These are phyloP conservation scores for Engystomops pustulosus DNA, from an alignment of 2,113 vertebrate species.

Conservation along the genomic window DNA sequence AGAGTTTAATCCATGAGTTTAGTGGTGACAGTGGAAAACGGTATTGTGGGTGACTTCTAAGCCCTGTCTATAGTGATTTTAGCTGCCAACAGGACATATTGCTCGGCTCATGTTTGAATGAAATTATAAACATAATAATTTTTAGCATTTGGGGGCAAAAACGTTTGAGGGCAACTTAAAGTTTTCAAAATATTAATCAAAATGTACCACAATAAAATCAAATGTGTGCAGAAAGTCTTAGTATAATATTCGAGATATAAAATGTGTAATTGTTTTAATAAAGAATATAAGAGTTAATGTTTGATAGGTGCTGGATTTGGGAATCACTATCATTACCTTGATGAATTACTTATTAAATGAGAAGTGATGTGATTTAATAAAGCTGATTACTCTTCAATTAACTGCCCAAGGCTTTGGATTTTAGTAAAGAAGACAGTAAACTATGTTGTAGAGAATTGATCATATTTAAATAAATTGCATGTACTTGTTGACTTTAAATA, in stretches of 20 bases:
- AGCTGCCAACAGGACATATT: too few species aligned
- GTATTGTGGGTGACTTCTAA: too few species aligned
- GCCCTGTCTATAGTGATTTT: too few species aligned
- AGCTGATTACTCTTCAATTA: constrained; percentile 75
- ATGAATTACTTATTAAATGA: constrained; percentile 86
- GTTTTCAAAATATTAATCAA: background rate
- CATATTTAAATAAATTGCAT: too few species aligned
- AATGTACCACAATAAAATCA: background rate
- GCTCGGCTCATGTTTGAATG: too few species aligned
- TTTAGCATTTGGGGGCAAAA: too few species aligned
- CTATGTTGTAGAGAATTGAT: constrained; percentile 42
- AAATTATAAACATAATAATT: too few species aligned
- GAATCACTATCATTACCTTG: constrained; percentile 79
- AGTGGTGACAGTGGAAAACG: too few species aligned
- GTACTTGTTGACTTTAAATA: too few species aligned
- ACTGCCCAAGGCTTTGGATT: constrained; percentile 64
- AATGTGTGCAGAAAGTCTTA: background rate
- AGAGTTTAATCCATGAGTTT: too few species aligned
- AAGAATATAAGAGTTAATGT: constrained; percentile 83
- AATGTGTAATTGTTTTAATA: constrained; percentile 70
- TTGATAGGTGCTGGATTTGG: constrained; percentile 84
- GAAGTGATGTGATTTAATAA: constrained; percentile 84
- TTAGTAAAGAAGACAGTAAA: constrained; percentile 59
- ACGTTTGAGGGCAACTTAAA: background rate
- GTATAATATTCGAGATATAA: background rate